Evolutionary conservation across 1,140 invertebrate species (phyloP).

Genomic region (Lethrus apterus): DNA sequence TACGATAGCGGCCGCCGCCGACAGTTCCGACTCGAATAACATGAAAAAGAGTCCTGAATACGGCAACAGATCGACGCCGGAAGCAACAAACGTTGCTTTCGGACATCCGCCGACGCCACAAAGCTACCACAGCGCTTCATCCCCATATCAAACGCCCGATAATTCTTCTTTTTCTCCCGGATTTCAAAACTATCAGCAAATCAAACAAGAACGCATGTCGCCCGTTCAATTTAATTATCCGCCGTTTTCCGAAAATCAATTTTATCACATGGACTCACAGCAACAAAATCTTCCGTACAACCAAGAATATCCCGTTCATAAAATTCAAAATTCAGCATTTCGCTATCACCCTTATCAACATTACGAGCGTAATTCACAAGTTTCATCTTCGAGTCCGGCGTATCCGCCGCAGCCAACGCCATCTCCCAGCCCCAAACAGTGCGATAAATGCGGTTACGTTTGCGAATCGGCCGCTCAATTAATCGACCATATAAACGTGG

Average conservation of each 20-base stretch:
- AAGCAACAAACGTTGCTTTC: slow-evolving; percentile 43
- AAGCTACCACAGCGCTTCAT: slow-evolving; percentile 51
- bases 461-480: slow-evolving; percentile 63
- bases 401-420: slow-evolving; percentile 55
- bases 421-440: slow-evolving; percentile 59
- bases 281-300: slow-evolving; percentile 46
- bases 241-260: slow-evolving; percentile 18
- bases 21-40: slow-evolving; percentile 52
- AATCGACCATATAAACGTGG: slow-evolving; percentile 61
- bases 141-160: slow-evolving; percentile 51
- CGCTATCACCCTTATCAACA: slow-evolving; percentile 36
- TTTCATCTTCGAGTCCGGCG: slow-evolving; percentile 56
- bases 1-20: slow-evolving; percentile 48
- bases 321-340: slow-evolving; percentile 30
- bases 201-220: slow-evolving; percentile 35
- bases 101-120: slow-evolving; percentile 53
- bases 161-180: slow-evolving; percentile 47
- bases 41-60: slow-evolving; percentile 49
- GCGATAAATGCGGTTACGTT: slow-evolving; percentile 72
- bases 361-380: slow-evolving; percentile 42
- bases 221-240: slow-evolving; percentile 22
- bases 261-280: slow-evolving; percentile 20
- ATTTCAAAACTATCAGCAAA: slow-evolving; percentile 18
- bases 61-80: slow-evolving; percentile 48
- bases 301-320: slow-evolving; percentile 44